Evolutionary conservation across 2,888 invertebrate species (phyloP).

Genomic region (Trachelus stipa): DNA sequence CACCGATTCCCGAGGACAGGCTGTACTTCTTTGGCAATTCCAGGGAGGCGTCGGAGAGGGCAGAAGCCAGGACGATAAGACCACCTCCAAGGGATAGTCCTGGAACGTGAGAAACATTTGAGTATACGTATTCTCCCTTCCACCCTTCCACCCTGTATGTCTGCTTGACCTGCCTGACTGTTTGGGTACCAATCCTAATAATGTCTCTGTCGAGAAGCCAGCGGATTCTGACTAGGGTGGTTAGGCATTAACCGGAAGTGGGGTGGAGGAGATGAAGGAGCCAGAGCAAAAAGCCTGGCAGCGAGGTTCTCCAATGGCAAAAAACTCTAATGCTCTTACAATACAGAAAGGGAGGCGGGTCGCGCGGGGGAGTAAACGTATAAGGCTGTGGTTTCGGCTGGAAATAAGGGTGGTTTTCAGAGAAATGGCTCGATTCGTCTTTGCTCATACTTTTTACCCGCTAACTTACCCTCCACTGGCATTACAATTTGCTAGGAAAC

Average conservation of each 20-base stretch:
- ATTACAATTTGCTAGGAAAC: background rate
- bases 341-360: constrained; percentile 14
- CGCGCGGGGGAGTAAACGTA: background rate
- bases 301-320: constrained; percentile 4
- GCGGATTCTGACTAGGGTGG: background rate
- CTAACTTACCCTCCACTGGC: background rate
- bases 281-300: constrained; percentile 10
- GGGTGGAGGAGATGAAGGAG: background rate
- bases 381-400: background rate
- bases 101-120: constrained; percentile 56
- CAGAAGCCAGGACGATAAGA: constrained; percentile 72
- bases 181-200: background rate
- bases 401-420: background rate
- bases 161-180: background rate
- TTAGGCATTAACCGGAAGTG: background rate
- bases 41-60: constrained; percentile 72
- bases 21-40: constrained; percentile 64
- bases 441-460: background rate
- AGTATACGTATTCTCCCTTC: background rate
- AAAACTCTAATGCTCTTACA: constrained; percentile 23
- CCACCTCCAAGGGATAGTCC: constrained; percentile 73
- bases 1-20: constrained; percentile 47
- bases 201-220: background rate
- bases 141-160: background rate
- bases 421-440: background rate